Evolutionary conservation across 2,797 vertebrate genomes (phyloP), one percentile per base, ranked within the genome.

Genomic region (Enteromius anoplus): DNA sequence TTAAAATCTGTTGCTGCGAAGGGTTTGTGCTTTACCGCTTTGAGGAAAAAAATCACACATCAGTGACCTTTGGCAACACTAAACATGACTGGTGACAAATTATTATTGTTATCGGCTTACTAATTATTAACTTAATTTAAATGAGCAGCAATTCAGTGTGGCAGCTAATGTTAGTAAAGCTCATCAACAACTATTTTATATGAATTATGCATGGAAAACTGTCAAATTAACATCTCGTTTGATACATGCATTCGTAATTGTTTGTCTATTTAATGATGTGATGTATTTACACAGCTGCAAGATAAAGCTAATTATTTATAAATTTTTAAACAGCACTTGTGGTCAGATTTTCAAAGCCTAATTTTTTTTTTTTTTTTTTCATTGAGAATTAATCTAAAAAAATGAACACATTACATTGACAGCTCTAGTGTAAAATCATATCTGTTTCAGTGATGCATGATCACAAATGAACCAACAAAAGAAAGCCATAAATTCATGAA

Each of bases 401-500:
- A 51, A 51, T 32, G 32, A 51, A 32, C 23, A 19, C 8, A 9
- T 29, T 71, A 17, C 49, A 49, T 4, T 71, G 23, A 49, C 42
- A 49, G 70, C 29, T 51, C 45, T 29, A 72, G 45, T 19, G 45
- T 72, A 72, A 72, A 72, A 72, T 51, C 70, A 1, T 17, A 71
- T 71, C 14, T 32, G 2, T 21, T 19, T 72, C 45, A 49, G 2
- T 29, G 23, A 8, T 45, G 26, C 51, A 32, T 26, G 17, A 71
- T 32, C 17, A 0, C 29, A 73, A 7, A 34, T 37, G 19, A 75
- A 34, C 71, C 5, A 8, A 19, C 23, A 29, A 51, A 29, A 51
- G 17, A n/a, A 37, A 75, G 49, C 29, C 21, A 78, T 21, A 79
- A 23, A 79, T 60, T 10, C 26, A 73, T 72, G 49, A 76, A 65